Percentiles rank a stretch among this genome's conserved stretches.
These are phyloP conservation scores for Silurus lanzhouensis DNA, from an alignment of 2,797 vertebrate genomes.

Conservation along the genomic window DNA sequence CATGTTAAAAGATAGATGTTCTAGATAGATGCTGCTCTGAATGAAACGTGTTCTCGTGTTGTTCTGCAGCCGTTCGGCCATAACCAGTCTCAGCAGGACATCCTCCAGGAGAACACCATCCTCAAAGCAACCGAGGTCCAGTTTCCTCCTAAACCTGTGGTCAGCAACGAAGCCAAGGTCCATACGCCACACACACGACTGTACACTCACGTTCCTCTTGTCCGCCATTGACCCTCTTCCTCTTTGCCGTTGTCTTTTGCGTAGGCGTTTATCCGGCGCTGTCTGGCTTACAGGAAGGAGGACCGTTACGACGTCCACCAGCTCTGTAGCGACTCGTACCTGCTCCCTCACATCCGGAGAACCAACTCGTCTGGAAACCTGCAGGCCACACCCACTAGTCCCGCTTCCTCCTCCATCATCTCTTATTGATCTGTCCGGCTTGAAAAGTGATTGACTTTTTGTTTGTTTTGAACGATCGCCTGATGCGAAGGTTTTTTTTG, in stretches of 20 bases:
- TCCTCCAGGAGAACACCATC: slow-evolving; percentile 99
- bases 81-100: slow-evolving; percentile 99
- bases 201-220: neutral
- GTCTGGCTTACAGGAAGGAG: slow-evolving; percentile 97
- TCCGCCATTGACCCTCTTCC: neutral
- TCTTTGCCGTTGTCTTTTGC: slow-evolving; percentile 10
- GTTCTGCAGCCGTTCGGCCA: slow-evolving; percentile 92
- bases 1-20: too few species aligned
- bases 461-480: neutral
- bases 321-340: slow-evolving; percentile 95
- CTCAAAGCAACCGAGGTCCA: slow-evolving; percentile 99
- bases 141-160: slow-evolving; percentile 97
- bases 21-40: too few species aligned
- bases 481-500: too few species aligned
- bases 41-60: neutral
- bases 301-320: slow-evolving; percentile 97
- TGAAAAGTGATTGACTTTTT: neutral
- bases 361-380: slow-evolving; percentile 97
- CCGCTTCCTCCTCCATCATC: slow-evolving; percentile 85
- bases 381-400: slow-evolving; percentile 79
- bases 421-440: slow-evolving; percentile 72
- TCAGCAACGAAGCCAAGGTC: slow-evolving; percentile 99
- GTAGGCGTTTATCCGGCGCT: slow-evolving; percentile 96
- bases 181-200: neutral
- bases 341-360: slow-evolving; percentile 98